Conservation (phyloP, 2,888 invertebrate species). For the Xestoiulus laeticollis region DNA sequence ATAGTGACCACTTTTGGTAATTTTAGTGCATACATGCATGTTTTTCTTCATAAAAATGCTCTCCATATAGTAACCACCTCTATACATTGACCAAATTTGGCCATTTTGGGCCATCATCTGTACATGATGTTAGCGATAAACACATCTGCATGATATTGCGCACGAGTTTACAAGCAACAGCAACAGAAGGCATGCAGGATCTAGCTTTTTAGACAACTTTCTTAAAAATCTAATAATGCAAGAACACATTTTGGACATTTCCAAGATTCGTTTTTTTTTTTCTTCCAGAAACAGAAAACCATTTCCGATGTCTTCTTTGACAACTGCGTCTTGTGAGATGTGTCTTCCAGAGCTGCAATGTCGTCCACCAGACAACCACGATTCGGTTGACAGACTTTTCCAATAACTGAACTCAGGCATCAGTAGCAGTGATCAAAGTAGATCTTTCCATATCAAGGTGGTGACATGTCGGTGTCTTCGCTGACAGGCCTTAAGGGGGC, state of each 20-base stretch:
- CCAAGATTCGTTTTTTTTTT: background rate
- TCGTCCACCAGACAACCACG: background rate
- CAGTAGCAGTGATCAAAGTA: background rate
- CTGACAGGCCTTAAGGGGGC: constrained; percentile 54
- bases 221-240: background rate
- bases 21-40: too few species aligned
- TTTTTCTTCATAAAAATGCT: too few species aligned
- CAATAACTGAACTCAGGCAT: constrained; percentile 3
- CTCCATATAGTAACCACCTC: too few species aligned
- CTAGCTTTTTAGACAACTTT: background rate
- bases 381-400: background rate
- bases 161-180: background rate
- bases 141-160: too few species aligned
- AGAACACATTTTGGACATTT: background rate
- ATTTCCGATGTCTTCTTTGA: constrained; percentile 5
- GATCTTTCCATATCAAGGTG: background rate
- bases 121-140: too few species aligned
- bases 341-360: background rate
- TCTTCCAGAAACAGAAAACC: background rate
- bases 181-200: background rate
- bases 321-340: background rate
- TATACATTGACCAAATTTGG: too few species aligned
- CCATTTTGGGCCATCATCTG: too few species aligned
- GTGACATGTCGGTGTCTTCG: background rate
- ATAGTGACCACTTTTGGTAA: too few species aligned